phyloP scores from a whole-genome alignment of 2,797 vertebrate genomes.

The Sebastes aleutianus region DNA sequence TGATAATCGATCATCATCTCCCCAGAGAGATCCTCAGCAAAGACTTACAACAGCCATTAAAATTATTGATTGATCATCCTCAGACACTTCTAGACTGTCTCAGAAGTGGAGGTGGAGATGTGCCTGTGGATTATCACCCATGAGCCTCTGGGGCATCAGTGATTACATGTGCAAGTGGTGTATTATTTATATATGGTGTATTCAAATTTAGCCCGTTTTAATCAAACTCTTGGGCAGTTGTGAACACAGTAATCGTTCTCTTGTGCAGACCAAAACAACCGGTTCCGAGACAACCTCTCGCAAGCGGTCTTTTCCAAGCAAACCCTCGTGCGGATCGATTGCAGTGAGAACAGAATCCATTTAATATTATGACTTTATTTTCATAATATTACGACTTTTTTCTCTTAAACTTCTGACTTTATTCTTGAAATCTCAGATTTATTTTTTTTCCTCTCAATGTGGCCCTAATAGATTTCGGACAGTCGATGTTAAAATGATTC shows the following conservation, averaged over 20 bases:
- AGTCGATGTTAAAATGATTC: too few relatives aligned
- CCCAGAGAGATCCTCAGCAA: constrained; percentile 2
- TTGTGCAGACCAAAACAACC: not conserved
- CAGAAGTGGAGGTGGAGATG: constrained; percentile 2
- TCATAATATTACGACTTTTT: too few relatives aligned
- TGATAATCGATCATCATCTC: constrained; percentile 32
- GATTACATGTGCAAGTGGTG: not conserved
- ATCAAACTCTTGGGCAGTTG: not conserved
- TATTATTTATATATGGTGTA: too few relatives aligned
- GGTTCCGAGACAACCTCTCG: too few relatives aligned
- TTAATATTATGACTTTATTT: too few relatives aligned
- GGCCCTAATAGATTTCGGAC: accelerated
- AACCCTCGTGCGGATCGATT: too few relatives aligned
- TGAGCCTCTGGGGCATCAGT: not conserved
- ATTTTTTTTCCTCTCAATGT: too few relatives aligned
- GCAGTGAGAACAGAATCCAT: too few relatives aligned
- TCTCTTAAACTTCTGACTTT: too few relatives aligned
- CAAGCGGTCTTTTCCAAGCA: too few relatives aligned
- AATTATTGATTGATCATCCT: constrained; percentile 51
- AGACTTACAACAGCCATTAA: constrained; percentile 19
- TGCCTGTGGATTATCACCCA: constrained; percentile 14
- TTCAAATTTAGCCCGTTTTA: not conserved
- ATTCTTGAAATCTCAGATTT: too few relatives aligned
- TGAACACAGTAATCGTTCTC: not conserved
- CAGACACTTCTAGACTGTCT: not conserved